Base-by-base conservation (phyloP, 64 coral and sea anemone genomes). In the Stylophora pistillata region DNA sequence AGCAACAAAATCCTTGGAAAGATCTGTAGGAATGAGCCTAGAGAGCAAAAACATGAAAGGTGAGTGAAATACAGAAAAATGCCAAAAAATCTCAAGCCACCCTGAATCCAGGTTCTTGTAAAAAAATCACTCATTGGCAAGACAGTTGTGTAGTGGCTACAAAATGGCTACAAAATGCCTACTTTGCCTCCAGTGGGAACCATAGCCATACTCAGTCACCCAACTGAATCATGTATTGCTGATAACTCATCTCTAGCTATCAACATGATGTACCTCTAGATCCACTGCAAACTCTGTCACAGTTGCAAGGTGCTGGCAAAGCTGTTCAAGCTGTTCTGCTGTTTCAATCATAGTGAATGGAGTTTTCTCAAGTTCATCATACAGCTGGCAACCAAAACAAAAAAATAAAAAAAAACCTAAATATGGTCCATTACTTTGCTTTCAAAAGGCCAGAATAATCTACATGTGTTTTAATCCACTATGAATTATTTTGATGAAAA, bases 21-120 rank as follows among this genome's bases (percentile, higher is more conserved):
- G 97, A 95, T 23, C 97, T 81, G 66, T 95, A 99, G 25, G 97
- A 99, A 81, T 99, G 97, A 62, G 86, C 81, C 93, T 96, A 28
- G 15, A 76, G 17, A 41, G 58, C 78, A 27, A 80, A 71, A 47
- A 47, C 37, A 47, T 47, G 7, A 3, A 47, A 47, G 37, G 80
- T 18, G 63, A 72, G 5, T 21, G 33, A 14, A 59, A 4, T 58
- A 11, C 4, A 65, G 15, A 23, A 65, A 23, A 11, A 68, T n/a
- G 26, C 1, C 63, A 25, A 9, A 12, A 11, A 25, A n/a, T 68
- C 10, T 12, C 20, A 68, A 21, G 25, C 21, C 15, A 12, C 64
- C 23, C 12, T 5, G 7, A 10, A 25, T n/a, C n/a, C 20, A 64
- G 18, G 21, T 23, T 16, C 15, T n/a, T n/a, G n/a, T n/a, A n/a